phyloP scores from a whole-genome alignment of 2,888 invertebrate genomes.

The Polymixis flavicincta region DNA sequence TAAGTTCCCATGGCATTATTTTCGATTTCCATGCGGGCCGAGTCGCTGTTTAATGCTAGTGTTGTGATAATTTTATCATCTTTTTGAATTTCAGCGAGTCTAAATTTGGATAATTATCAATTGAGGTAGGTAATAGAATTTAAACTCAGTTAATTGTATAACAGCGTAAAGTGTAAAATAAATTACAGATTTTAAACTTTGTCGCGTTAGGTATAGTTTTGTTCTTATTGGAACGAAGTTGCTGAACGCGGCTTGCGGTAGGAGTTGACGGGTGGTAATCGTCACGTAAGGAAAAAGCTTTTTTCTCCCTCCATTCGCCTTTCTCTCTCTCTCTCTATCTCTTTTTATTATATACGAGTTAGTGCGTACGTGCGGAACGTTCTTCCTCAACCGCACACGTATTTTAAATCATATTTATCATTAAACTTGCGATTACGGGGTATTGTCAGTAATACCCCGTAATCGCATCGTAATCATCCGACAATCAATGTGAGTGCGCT shows the following conservation, averaged over 20 bases:
- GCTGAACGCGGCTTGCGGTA: too few relatives aligned
- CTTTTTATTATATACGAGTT: background rate
- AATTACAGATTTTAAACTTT: background rate
- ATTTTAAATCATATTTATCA: background rate
- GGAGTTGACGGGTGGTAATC: background rate
- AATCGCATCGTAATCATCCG: too few relatives aligned
- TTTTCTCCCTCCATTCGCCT: background rate
- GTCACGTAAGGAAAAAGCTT: background rate
- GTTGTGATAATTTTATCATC: constrained; percentile 25
- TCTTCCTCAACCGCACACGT: background rate
- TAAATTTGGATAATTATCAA: background rate
- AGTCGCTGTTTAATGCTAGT: background rate
- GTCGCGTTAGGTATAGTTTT: background rate
- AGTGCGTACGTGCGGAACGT: background rate
- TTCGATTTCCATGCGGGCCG: too few relatives aligned
- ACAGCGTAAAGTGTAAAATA: background rate
- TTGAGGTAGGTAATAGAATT: constrained; percentile 19
- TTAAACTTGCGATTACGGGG: too few relatives aligned
- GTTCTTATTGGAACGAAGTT: background rate
- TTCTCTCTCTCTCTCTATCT: too few relatives aligned
- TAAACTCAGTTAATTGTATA: constrained; percentile 14
- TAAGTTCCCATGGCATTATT: too few relatives aligned
- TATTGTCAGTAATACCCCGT: too few relatives aligned
- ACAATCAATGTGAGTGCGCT: too few relatives aligned
- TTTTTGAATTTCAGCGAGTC: constrained; percentile 10